Conservation (phyloP, 2,113 vertebrate species). For the Marmota flaviventris region DNA sequence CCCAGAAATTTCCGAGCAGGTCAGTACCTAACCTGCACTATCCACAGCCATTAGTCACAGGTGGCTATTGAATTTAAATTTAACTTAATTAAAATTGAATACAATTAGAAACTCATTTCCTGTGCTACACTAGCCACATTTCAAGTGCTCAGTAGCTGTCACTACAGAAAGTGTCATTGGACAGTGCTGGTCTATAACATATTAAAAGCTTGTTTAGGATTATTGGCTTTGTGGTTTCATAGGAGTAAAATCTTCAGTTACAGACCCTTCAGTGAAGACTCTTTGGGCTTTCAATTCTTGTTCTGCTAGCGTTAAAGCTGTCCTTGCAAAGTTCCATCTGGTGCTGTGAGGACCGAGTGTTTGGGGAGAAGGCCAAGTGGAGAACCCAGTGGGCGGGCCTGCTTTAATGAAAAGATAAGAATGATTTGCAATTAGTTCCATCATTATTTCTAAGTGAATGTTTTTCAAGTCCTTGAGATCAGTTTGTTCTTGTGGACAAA, state of each 20-base stretch:
- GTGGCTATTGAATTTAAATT: slow-evolving; percentile 22
- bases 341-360: neutral
- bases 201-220: neutral
- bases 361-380: slow-evolving; percentile 34
- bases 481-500: slow-evolving; percentile 63
- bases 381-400: neutral
- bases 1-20: neutral
- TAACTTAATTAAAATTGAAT: slow-evolving; percentile 34
- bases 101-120: slow-evolving; percentile 33
- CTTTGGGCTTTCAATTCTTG: neutral
- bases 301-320: neutral
- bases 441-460: slow-evolving; percentile 40
- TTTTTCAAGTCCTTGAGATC: slow-evolving; percentile 57
- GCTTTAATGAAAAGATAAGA: slow-evolving; percentile 28
- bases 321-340: neutral
- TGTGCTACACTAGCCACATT: neutral
- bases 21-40: neutral
- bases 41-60: neutral
- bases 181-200: neutral
- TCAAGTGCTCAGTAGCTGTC: slow-evolving; percentile 14
- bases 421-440: slow-evolving; percentile 30
- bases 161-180: neutral
- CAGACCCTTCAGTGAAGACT: neutral
- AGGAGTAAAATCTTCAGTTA: neutral
- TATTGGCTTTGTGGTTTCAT: slow-evolving; percentile 10